Evolutionary conservation across 2,888 invertebrate genomes (phyloP).

Genomic region (Cataglyphis altisquamis): DNA sequence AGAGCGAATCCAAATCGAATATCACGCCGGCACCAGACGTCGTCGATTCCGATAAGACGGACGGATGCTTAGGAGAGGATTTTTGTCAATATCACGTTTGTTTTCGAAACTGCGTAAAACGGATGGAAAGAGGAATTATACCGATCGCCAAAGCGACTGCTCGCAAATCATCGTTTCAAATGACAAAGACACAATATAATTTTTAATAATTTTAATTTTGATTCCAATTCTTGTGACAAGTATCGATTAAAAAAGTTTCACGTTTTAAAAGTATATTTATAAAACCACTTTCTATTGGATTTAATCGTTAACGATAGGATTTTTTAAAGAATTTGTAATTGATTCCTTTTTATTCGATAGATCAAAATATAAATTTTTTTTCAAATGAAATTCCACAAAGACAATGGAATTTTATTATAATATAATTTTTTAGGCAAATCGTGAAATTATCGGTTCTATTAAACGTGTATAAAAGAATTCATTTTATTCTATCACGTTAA

Average conservation of each 20-base stretch:
- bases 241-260: not conserved
- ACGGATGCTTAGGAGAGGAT: constrained; percentile 29
- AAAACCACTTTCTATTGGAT: not conserved
- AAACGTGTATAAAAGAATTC: not conserved
- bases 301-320: not conserved
- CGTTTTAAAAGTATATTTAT: not conserved
- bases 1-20: constrained; percentile 60
- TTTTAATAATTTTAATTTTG: too few relatives aligned
- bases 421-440: not conserved
- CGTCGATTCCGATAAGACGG: constrained; percentile 21
- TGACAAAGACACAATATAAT: not conserved
- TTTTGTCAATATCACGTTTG: constrained; percentile 36
- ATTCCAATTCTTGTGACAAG: not conserved
- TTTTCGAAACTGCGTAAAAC: constrained; percentile 33
- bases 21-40: constrained; percentile 46
- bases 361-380: too few relatives aligned
- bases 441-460: not conserved
- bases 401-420: not conserved
- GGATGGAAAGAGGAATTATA: constrained; percentile 22
- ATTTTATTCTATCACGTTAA: constrained; percentile 17
- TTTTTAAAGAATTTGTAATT: not conserved
- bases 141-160: not conserved
- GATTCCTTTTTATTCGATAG: too few relatives aligned
- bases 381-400: not conserved
- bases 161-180: not conserved